phyloP scores from a whole-genome alignment of 2,797 vertebrate genomes.

The Alectoris magna region DNA sequence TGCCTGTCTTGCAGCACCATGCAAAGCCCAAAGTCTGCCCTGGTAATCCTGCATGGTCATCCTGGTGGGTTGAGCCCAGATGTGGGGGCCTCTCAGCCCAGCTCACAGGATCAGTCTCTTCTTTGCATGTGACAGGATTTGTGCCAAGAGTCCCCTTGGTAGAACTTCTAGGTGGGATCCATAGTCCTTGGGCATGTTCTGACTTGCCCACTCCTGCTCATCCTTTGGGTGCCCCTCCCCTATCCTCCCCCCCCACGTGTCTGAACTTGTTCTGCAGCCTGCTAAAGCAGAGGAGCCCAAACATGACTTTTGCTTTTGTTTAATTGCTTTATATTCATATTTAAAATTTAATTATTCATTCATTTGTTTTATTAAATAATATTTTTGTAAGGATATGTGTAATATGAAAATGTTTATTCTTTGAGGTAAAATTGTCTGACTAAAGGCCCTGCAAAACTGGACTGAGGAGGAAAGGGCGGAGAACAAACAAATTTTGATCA shows the following conservation, averaged over 20 bases:
- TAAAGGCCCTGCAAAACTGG: not conserved
- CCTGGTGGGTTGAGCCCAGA: not conserved
- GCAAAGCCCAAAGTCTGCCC: not conserved
- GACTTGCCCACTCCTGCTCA: not conserved
- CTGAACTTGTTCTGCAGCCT: not conserved
- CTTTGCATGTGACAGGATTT: not conserved
- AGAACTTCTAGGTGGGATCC: not conserved
- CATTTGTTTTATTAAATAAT: not conserved
- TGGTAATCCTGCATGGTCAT: not conserved
- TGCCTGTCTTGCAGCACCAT: too few species aligned
- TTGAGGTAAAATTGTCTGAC: not conserved
- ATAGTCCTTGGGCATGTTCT: not conserved
- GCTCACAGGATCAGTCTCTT: not conserved
- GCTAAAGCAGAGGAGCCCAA: not conserved
- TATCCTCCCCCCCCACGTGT: not conserved
- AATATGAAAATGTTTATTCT: not conserved
- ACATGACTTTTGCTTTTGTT: not conserved
- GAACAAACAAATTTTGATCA: not conserved
- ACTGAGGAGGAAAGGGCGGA: not conserved
- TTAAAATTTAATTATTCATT: not conserved
- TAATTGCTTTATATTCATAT: not conserved
- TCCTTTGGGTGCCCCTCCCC: not conserved
- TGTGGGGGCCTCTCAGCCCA: not conserved
- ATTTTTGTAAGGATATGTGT: not conserved
- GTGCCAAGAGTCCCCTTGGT: not conserved